Evolutionary conservation across 1,140 invertebrate genomes (phyloP), one percentile per base, ranked within the genome.

Genomic region (Rhagoletis zephyria): DNA sequence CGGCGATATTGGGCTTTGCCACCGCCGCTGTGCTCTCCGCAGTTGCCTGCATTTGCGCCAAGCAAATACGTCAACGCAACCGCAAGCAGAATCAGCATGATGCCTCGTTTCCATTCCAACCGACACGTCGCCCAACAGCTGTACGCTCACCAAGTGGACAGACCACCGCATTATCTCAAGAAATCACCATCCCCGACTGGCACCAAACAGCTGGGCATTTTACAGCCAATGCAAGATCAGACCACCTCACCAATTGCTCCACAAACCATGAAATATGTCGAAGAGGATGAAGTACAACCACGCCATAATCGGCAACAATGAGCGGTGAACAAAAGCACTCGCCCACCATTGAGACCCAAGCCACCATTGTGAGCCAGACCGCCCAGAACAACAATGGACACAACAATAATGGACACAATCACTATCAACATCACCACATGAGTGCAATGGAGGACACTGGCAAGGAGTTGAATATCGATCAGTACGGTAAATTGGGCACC

Each of bases 151-250:
- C 95, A 1, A 95, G 95, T 86, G 95, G 93, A 48, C 93, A 94
- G n/a, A 64, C 92, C 94, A 42, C 95, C 95, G 81, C 97, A 97
- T 91, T 97, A 97, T 92, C 93, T 98, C 90, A 97, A 97, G 93
- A 98, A 98, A 93, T 97, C 96, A 65, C 97, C 97, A 0, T 97
- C 96, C 89, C 97, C 97, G 0, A 97, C 97, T 0, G 96, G 96
- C 95, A 65, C 94, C 94, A 40, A 94, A 67, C 93, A 93, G 77
- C 89, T 92, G 88, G 89, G 92, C 42, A 89, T 94, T 45, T 93
- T 94, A 0, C 93, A 93, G 51, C 93, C 92, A 9, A 91, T 92
- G 60, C 90, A 93, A 60, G 93, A 93, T 86, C 91, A 93, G 85
- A 88, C 42, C 64, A 90, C 90, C 60, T 92, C 90, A 51, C 91